Evolutionary conservation across 2,797 vertebrate species (phyloP), one percentile per base, ranked within the genome.

Genomic region (Spondyliosoma cantharus): DNA sequence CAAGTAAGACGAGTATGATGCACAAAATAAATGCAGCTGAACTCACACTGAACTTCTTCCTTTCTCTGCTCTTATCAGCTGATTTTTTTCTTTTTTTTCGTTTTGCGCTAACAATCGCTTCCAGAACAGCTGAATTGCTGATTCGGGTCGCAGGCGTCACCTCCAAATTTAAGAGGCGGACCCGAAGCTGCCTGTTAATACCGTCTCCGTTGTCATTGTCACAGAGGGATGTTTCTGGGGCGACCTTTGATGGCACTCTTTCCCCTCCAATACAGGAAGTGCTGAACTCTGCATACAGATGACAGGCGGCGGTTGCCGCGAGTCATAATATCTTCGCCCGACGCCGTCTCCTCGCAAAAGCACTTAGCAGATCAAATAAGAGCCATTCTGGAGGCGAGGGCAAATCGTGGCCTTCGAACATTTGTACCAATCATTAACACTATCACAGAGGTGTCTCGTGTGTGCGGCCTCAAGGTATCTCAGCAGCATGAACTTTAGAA

Each of bases 231-330:
- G 88, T 90, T 91, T 87, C 87, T 37, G 64, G 68, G 70, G 66
- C 67, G 90, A 94, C 94, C 93, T 94, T 90, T 91, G 74, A 89
- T 85, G 87, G 78, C 89, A 56, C 88, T 67, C 81, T 89, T 87
- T 91, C 79, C 67, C 80, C 86, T 82, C 59, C 68, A 27, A 80
- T 87, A 90, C 90, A 93, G 93, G 93, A 95, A 93, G 89, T 85
- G 85, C 80, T 86, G 85, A 88, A 80, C 90, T 86, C 86, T 87
- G 94, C 93, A 94, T 94, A 88, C 93, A 87, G 89, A 94, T 94
- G 86, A 86, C 81, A 60, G 68, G 32, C 63, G 2, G 84, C 32
- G 66, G 72, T 80, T 71, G 80, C 80, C 37, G 9, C 63, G 71
- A 91, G 71, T 89, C 88, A 78, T 76, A 71, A 77, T 81, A 66